Conservation (phyloP, 2,888 invertebrate genomes). For the Eupelmus urozonus region DNA sequence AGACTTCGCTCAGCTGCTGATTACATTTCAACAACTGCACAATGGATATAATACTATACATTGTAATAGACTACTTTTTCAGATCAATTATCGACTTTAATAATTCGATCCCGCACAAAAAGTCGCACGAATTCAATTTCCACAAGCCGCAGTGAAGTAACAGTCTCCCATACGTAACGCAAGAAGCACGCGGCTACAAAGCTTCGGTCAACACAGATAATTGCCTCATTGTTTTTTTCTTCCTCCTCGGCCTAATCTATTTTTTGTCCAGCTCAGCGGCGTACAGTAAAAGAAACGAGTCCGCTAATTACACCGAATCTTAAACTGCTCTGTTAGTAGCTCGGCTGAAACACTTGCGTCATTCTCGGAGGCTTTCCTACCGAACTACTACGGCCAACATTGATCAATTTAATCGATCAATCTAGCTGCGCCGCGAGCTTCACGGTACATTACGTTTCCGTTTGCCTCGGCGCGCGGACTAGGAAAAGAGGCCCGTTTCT, state of each 20-base stretch:
- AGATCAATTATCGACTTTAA: too few species aligned
- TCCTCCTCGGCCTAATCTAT: not conserved
- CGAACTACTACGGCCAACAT: not conserved
- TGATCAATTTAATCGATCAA: conserved; percentile 46
- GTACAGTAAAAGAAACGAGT: not conserved
- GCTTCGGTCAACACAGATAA: not conserved
- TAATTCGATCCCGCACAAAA: not conserved
- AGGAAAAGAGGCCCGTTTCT: not conserved
- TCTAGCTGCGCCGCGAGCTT: conserved; percentile 30
- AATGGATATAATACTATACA: not conserved
- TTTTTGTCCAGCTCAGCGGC: too few species aligned
- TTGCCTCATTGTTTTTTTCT: conserved; percentile 20
- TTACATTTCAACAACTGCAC: too few species aligned
- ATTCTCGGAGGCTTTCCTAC: not conserved
- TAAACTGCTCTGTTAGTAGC: conserved; percentile 2
- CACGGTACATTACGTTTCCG: conserved; percentile 29
- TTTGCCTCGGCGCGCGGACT: not conserved
- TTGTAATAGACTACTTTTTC: not conserved
- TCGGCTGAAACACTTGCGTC: conserved; percentile 23
- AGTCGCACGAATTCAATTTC: not conserved
- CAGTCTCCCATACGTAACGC: not conserved
- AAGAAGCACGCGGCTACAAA: conserved; percentile 6
- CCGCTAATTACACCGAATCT: not conserved
- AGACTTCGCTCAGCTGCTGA: not conserved
- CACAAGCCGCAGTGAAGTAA: not conserved